These are phyloP conservation scores for Hydropsyche tenuis DNA, from an alignment of 1,140 invertebrate species.

Conservation along the genomic window DNA sequence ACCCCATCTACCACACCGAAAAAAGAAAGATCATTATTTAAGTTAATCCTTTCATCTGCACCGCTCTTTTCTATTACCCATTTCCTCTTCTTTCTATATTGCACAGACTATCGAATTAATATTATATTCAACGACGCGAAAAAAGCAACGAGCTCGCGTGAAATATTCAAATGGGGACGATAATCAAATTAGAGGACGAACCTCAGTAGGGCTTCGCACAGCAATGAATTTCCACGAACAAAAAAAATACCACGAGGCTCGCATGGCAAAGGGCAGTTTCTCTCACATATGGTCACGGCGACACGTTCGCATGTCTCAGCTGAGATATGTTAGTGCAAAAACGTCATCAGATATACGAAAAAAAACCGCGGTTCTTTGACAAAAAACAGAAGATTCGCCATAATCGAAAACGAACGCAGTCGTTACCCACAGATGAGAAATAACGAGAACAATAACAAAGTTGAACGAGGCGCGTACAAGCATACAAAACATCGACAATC, in stretches of 20 bases:
- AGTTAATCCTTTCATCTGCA: neutral
- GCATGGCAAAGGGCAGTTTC: constrained; percentile 34
- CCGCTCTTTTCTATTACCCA: neutral
- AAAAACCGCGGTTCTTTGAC: too few species aligned
- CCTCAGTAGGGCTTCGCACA: neutral
- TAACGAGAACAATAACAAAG: constrained; percentile 9
- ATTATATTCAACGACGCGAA: too few species aligned
- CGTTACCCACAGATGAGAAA: neutral
- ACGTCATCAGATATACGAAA: too few species aligned
- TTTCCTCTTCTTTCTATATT: neutral
- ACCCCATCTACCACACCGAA: neutral
- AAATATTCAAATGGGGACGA: constrained; percentile 8
- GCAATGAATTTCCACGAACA: neutral
- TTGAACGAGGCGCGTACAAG: neutral
- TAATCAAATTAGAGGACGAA: constrained; percentile 13
- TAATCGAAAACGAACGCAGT: too few species aligned
- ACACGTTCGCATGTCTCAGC: constrained; percentile 30
- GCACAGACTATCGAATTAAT: neutral
- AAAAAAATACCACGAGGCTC: neutral
- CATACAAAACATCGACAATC: constrained; percentile 8
- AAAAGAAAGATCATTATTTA: constrained; percentile 4
- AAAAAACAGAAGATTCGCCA: too few species aligned
- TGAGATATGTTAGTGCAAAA: too few species aligned
- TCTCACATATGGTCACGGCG: neutral
- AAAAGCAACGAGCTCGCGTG: too few species aligned